phyloP scores from a whole-genome alignment of 2,797 vertebrate genomes.

The Mus caroli region DNA sequence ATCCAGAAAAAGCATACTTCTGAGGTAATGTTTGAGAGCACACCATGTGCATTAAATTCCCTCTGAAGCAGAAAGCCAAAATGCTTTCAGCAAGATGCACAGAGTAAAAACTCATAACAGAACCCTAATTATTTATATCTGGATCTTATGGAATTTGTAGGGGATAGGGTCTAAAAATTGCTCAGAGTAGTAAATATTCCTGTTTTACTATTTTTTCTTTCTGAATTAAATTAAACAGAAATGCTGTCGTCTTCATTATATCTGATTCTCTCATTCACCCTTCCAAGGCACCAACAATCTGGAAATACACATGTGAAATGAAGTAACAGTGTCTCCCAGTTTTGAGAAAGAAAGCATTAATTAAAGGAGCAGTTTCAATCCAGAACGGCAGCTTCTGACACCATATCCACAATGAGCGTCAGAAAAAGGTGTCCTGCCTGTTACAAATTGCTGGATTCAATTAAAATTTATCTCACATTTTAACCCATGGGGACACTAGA shows the following conservation, averaged over 20 bases:
- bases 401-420: slow-evolving; percentile 15
- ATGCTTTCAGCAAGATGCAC: background rate
- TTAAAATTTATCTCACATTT: slow-evolving; percentile 29
- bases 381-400: background rate
- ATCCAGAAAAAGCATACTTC: slow-evolving; percentile 36
- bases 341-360: slow-evolving; percentile 53
- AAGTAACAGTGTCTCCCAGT: slow-evolving; percentile 1
- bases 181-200: background rate
- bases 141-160: background rate
- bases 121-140: background rate
- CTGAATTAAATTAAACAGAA: slow-evolving; percentile 27
- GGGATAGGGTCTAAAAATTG: background rate
- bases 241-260: background rate
- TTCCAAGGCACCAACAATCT: slow-evolving; percentile 1
- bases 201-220: background rate
- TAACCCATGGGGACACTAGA: background rate
- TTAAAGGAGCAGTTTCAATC: slow-evolving; percentile 31
- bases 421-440: slow-evolving; percentile 43
- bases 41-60: slow-evolving; percentile 4
- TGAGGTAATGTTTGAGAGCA: slow-evolving; percentile 35
- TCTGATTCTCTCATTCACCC: background rate
- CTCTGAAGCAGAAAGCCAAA: slow-evolving; percentile 24
- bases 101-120: slow-evolving; percentile 42
- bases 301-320: slow-evolving; percentile 5
- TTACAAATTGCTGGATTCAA: slow-evolving; percentile 36